These are phyloP conservation scores for Formica exsecta DNA, from an alignment of 1,140 invertebrate species.

Conservation along the genomic window DNA sequence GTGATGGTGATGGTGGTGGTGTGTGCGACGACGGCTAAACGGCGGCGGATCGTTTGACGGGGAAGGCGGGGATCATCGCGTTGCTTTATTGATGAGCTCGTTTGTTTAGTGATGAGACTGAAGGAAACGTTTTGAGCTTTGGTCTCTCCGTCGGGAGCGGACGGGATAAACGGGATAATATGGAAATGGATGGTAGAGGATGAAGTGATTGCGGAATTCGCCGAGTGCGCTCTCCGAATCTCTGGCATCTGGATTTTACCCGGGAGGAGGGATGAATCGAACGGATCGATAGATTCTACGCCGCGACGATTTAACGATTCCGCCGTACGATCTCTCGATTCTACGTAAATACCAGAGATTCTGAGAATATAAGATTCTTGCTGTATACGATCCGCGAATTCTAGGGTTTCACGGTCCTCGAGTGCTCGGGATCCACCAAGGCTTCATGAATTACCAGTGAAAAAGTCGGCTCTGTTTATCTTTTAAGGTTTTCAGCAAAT, in stretches of 20 bases:
- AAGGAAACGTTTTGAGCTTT: conserved; percentile 6
- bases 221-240: conserved; percentile 23
- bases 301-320: not conserved
- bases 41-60: conserved; percentile 14
- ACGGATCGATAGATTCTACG: conserved; percentile 16
- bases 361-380: not conserved
- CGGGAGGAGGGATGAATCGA: not conserved
- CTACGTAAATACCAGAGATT: not conserved
- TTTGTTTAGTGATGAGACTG: conserved; percentile 38
- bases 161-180: conserved; percentile 18
- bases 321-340: not conserved
- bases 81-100: conserved; percentile 62
- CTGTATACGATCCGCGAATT: conserved; percentile 6
- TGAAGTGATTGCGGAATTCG: conserved; percentile 42
- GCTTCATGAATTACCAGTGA: not conserved
- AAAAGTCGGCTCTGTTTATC: not conserved
- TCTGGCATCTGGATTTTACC: conserved; percentile 1
- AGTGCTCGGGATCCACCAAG: not conserved
- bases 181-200: conserved; percentile 27
- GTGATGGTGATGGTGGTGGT: not conserved
- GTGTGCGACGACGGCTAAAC: conserved; percentile 27
- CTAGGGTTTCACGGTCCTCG: not conserved
- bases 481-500: not conserved
- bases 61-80: not conserved
- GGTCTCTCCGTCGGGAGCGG: not conserved